Base-by-base conservation (phyloP, 92 coral and sea anemone species). In the Galaxea fascicularis region DNA sequence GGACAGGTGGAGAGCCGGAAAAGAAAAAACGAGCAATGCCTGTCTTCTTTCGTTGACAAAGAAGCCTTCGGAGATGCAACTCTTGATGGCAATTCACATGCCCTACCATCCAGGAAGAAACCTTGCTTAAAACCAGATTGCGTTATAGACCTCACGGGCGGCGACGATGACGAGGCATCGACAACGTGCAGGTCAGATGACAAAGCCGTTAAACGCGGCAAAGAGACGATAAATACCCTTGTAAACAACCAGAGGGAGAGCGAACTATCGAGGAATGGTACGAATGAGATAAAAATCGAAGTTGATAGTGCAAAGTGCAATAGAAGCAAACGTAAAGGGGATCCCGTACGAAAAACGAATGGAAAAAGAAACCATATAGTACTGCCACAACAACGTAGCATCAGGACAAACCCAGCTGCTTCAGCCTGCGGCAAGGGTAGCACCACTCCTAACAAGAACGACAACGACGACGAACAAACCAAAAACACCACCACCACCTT, bases 131-230 rank as follows among this genome's bases (percentile, higher is more conserved):
- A 0, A 44, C 13, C 71, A 3, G 67, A 47, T 78, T 28, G 49
- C 27, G 28, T 79, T 18, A 66, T 79, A 51, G 84, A 79, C 52
- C 84, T 79, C 29, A 79, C 84, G 15, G n/a, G n/a, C 15, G 53
- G 10, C n/a, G 84, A 28, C 21, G 74, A 66, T 21, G 84, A 79
- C 18, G 84, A 79, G 46, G 84, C 47, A 79, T 29, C 65, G 7
- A 67, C 16, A 12, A 10, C 12, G 59, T 28, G 22, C 31, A 65
- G 30, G 29, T 57, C 35, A 18, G n/a, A 29, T 22, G 65, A 51
- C 41, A 41, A 10, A 31, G 11, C 35, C 11, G 13, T 13, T 15
- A 6, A 22, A 15, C 1, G 21, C 4, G 35, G 16, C 41, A 35
- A 35, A 11, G 31, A 26, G 54, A 20, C 35, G 52, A 31, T 7